Evolutionary conservation across 2,888 invertebrate genomes (phyloP).

Genomic region (Cerceris rybyensis): DNA sequence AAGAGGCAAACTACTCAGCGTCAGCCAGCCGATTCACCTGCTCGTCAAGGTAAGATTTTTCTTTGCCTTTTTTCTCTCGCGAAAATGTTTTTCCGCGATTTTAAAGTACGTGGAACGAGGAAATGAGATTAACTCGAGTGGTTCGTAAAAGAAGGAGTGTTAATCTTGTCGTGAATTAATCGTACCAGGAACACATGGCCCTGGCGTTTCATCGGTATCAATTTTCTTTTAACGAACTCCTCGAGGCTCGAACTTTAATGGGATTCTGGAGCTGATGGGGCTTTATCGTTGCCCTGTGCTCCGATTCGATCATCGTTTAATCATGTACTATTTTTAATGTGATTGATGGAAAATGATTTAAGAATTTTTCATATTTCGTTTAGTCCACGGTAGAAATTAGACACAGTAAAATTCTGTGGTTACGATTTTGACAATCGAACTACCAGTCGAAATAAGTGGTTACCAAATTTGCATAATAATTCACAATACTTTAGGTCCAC

Average conservation of each 20-base stretch:
- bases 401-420: too few relatives aligned
- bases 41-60: slow-evolving; percentile 78
- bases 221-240: slow-evolving; percentile 31
- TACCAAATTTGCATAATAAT: too few relatives aligned
- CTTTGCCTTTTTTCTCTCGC: slow-evolving; percentile 7
- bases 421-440: too few relatives aligned
- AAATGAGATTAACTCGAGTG: slow-evolving; percentile 11
- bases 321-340: slow-evolving; percentile 1
- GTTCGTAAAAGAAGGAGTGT: not conserved
- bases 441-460: too few relatives aligned
- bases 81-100: slow-evolving; percentile 9
- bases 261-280: slow-evolving; percentile 26
- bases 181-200: slow-evolving; percentile 49
- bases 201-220: slow-evolving; percentile 39
- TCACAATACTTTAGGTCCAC: too few relatives aligned
- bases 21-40: slow-evolving; percentile 81
- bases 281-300: slow-evolving; percentile 13
- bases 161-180: slow-evolving; percentile 3
- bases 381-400: too few relatives aligned
- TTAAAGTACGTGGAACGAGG: not conserved
- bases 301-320: not conserved
- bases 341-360: not conserved
- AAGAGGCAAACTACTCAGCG: slow-evolving; percentile 79
- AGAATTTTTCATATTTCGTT: not conserved
- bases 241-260: slow-evolving; percentile 26